These are phyloP conservation scores for Manis javanica DNA, from an alignment of 2,797 vertebrate species.

Conservation along the genomic window DNA sequence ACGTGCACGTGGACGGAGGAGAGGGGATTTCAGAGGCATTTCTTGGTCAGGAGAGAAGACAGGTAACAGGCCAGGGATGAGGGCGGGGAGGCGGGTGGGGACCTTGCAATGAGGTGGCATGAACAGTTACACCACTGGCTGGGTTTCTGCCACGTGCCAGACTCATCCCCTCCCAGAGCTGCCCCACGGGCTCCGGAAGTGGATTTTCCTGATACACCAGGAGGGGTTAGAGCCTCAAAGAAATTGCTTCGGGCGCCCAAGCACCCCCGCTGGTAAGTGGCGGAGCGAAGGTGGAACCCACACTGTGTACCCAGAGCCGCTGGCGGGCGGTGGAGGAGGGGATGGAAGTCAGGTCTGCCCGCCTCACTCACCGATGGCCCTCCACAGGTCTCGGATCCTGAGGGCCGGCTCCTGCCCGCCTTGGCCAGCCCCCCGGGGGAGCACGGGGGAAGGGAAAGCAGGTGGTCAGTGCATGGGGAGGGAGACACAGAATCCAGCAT, in stretches of 20 bases:
- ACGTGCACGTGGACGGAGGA: not conserved
- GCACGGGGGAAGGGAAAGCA: not conserved
- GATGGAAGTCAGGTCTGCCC: accelerated
- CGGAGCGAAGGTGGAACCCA: not conserved
- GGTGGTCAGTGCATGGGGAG: accelerated
- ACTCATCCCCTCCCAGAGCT: no score
- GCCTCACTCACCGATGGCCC: not conserved
- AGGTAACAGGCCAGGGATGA: no score
- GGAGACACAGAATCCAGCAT: not conserved
- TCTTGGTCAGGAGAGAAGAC: accelerated
- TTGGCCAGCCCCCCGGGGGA: not conserved
- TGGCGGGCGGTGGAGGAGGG: accelerated
- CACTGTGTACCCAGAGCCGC: not conserved
- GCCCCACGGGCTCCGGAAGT: no score
- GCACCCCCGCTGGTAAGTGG: not conserved
- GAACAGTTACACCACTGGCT: no score
- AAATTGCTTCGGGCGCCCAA: no score
- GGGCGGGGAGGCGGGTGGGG: no score
- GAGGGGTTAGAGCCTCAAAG: not conserved
- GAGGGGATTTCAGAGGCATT: not conserved
- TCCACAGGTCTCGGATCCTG: not conserved
- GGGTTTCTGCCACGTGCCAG: no score
- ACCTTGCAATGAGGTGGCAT: not conserved
- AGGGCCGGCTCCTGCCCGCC: not conserved
- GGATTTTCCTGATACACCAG: no score